Evolutionary conservation across 2,797 vertebrate genomes (phyloP).

Genomic region (Taeniopygia guttata): DNA sequence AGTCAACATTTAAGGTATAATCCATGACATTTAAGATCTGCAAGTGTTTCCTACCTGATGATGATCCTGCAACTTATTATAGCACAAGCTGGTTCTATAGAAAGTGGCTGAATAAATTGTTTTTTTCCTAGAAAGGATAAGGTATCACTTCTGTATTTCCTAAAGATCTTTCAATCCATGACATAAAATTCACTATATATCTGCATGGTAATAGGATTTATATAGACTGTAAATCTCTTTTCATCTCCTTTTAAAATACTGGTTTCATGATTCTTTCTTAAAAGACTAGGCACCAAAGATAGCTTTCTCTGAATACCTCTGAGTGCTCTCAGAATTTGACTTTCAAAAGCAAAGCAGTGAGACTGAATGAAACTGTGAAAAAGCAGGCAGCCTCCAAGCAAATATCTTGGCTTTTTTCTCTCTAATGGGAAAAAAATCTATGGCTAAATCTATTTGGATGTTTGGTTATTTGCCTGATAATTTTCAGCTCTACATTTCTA

Average conservation of each 20-base stretch:
- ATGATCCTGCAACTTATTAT: background rate
- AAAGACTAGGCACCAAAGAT: conserved; percentile 19
- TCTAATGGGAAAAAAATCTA: background rate
- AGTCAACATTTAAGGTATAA: background rate
- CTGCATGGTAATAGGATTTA: conserved; percentile 42
- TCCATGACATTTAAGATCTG: background rate
- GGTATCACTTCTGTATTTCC: background rate
- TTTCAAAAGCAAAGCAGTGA: conserved; percentile 1
- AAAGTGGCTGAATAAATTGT: background rate
- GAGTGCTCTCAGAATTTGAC: conserved; percentile 5
- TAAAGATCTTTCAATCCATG: background rate
- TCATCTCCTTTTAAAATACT: conserved; percentile 19
- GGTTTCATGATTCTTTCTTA: conserved; percentile 32
- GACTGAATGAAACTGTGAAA: background rate
- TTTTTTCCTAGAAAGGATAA: background rate
- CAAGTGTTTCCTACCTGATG: background rate
- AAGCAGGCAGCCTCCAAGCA: background rate
- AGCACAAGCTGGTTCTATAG: background rate
- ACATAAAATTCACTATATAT: background rate
- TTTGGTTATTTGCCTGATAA: background rate
- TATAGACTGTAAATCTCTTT: conserved; percentile 32
- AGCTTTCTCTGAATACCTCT: background rate
- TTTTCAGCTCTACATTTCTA: background rate
- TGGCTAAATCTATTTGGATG: background rate
- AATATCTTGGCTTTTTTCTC: background rate